Evolutionary conservation across 1,140 invertebrate genomes (phyloP).

Genomic region (Polyergus mexicanus): DNA sequence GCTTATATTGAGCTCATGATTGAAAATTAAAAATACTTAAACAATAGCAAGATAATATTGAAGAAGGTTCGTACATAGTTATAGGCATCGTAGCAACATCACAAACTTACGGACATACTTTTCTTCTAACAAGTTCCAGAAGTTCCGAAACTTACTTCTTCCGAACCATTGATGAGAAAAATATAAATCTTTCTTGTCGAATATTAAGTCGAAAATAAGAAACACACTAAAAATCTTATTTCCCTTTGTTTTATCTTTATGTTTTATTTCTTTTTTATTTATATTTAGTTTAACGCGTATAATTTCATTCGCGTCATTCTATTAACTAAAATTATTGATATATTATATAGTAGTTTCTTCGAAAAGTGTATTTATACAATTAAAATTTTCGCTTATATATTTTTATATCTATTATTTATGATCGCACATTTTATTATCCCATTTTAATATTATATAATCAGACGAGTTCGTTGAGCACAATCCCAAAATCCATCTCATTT

Average conservation of each 20-base stretch:
- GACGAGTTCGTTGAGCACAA: neutral
- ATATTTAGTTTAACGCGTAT: neutral
- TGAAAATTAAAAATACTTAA: slow-evolving; percentile 42
- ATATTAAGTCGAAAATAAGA: neutral
- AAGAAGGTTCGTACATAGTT: slow-evolving; percentile 45
- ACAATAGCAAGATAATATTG: slow-evolving; percentile 48
- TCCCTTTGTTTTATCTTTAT: neutral
- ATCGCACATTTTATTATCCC: neutral
- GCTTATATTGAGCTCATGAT: neutral
- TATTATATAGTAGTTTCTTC: neutral
- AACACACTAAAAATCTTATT: neutral
- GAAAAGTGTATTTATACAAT: neutral
- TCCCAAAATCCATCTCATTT: neutral
- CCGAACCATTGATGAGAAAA: neutral
- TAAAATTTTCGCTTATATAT: neutral
- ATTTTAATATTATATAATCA: neutral
- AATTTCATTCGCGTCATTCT: neutral
- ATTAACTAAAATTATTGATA: neutral
- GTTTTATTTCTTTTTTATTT: neutral
- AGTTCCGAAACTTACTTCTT: slow-evolving; percentile 6
- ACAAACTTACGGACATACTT: slow-evolving; percentile 16
- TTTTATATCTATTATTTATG: neutral
- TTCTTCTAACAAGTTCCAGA: slow-evolving; percentile 12
- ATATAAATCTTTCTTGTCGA: neutral
- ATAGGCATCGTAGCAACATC: neutral